Conservation (phyloP, 2,888 invertebrate species). For the Andrena minutula region DNA sequence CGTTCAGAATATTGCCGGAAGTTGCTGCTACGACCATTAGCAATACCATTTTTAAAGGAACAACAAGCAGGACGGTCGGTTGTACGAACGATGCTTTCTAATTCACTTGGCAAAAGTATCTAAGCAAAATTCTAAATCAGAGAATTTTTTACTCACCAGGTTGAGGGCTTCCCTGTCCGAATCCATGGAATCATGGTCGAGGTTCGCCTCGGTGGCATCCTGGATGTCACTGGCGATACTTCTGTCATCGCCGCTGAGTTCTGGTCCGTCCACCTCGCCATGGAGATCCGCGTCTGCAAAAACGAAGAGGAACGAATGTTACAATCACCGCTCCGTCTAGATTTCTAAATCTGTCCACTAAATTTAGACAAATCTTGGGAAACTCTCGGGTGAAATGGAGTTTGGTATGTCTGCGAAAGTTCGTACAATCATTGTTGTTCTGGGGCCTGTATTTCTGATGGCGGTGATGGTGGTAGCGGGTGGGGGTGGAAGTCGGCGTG, state of each 20-base stretch:
- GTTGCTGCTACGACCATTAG: not conserved
- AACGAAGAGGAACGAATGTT: constrained; percentile 17
- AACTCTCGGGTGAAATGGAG: not conserved
- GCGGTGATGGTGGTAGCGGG: constrained; percentile 76
- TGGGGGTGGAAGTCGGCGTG: constrained; percentile 83
- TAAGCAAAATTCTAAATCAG: no score
- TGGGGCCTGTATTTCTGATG: constrained; percentile 81
- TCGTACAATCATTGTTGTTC: constrained; percentile 83
- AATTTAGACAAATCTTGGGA: no score
- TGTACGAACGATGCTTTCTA: no score
- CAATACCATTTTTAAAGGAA: no score
- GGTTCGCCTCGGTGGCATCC: constrained; percentile 85
- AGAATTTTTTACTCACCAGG: constrained; percentile 85
- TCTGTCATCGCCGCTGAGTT: constrained; percentile 88
- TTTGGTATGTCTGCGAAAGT: not conserved
- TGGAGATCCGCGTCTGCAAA: constrained; percentile 88
- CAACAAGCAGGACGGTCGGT: no score
- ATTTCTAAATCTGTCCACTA: no score
- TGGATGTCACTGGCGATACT: constrained; percentile 87
- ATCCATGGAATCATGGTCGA: constrained; percentile 88
- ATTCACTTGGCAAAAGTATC: no score
- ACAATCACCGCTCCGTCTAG: not conserved
- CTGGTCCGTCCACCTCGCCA: constrained; percentile 87
- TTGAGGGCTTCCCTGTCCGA: constrained; percentile 89
- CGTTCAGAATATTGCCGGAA: constrained; percentile 27